A percentile compares a stretch with the other conserved stretches of the same genome.
These are phyloP conservation scores for Lepidonotus clava DNA, from an alignment of 2,888 invertebrate species.

Conservation along the genomic window DNA sequence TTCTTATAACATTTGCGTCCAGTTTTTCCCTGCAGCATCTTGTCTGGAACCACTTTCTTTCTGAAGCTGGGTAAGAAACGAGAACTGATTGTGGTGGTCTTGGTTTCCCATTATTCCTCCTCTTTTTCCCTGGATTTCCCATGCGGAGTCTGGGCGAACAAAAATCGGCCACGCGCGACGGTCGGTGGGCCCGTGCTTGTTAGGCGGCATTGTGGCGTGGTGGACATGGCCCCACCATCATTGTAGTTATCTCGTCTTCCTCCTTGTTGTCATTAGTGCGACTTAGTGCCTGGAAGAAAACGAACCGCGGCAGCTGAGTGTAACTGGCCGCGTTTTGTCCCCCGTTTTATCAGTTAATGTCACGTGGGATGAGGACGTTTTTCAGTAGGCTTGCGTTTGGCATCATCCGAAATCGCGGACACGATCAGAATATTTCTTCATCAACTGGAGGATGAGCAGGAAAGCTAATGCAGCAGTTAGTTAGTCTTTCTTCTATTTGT, in stretches of 20 bases:
- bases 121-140: neutral
- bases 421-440: too few relatives aligned
- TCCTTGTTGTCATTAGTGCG: neutral
- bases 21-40: too few relatives aligned
- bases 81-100: neutral
- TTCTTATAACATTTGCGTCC: too few relatives aligned
- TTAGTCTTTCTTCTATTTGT: too few relatives aligned
- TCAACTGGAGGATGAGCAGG: too few relatives aligned
- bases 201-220: neutral
- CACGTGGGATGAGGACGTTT: neutral
- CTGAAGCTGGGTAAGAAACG: too few relatives aligned
- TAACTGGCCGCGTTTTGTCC: neutral
- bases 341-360: neutral
- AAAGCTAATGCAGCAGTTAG: too few relatives aligned
- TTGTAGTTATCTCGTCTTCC: neutral
- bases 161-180: too few relatives aligned
- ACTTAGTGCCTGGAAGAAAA: conserved; percentile 18
- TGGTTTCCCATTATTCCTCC: neutral
- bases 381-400: neutral
- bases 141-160: too few relatives aligned
- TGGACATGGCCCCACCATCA: neutral
- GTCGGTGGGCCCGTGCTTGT: too few relatives aligned
- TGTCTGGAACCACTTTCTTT: too few relatives aligned
- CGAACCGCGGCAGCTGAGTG: neutral
- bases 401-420: neutral